phyloP scores from a whole-genome alignment of 2,888 invertebrate genomes.

The Synergus laeviventris region DNA sequence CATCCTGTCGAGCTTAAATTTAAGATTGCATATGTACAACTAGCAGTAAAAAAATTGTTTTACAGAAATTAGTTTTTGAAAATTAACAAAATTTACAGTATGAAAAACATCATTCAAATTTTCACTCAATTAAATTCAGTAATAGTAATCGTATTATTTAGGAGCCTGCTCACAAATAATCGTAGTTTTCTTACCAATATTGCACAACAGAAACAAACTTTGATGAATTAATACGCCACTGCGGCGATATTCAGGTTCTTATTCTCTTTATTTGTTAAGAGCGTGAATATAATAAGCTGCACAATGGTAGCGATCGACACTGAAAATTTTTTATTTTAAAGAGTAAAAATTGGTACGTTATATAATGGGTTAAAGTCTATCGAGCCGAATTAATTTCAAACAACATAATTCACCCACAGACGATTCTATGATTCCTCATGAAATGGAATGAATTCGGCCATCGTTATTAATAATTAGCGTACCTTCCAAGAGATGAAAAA shows the following conservation, averaged over 20 bases:
- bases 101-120: neutral
- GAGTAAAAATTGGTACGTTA: neutral
- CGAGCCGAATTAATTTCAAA: neutral
- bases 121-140: constrained; percentile 4
- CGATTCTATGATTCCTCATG: too few relatives aligned
- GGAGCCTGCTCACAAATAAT: constrained; percentile 2
- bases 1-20: constrained; percentile 36
- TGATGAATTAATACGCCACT: neutral
- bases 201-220: constrained; percentile 1
- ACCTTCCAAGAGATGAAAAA: neutral
- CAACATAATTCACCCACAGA: neutral
- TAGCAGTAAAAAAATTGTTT: constrained; percentile 42
- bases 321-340: neutral
- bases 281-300: neutral
- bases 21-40: constrained; percentile 45
- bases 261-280: constrained; percentile 1
- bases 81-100: constrained; percentile 13
- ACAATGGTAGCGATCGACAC: neutral
- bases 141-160: neutral
- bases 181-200: neutral
- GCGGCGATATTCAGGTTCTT: neutral
- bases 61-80: neutral
- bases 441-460: too few relatives aligned
- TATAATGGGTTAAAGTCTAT: neutral
- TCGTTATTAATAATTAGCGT: neutral